phyloP scores from a whole-genome alignment of 2,113 vertebrate genomes.

The Quiscalus mexicanus region DNA sequence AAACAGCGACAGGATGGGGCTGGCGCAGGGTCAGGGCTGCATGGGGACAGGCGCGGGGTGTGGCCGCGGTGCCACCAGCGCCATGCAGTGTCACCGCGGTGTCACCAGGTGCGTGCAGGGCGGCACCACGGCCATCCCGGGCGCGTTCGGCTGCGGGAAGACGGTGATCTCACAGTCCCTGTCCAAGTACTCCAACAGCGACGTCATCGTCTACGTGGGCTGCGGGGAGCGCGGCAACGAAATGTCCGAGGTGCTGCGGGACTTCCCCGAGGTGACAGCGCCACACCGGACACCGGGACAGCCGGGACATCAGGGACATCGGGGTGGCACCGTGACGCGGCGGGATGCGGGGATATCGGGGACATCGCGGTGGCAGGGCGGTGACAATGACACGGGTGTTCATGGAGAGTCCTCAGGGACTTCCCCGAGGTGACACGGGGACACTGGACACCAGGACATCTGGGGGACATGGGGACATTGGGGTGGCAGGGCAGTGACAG shows the following conservation, averaged over 20 bases:
- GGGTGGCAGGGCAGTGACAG: too few species aligned
- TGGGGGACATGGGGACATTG: too few species aligned
- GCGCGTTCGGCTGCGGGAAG: constrained; percentile 68
- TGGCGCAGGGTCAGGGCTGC: too few species aligned
- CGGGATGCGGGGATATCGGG: neutral
- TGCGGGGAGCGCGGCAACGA: constrained; percentile 70
- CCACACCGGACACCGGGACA: neutral
- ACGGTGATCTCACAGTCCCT: constrained; percentile 69
- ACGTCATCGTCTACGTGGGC: constrained; percentile 69
- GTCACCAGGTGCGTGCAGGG: constrained; percentile 59
- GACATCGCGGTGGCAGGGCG: neutral
- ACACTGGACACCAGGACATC: too few species aligned
- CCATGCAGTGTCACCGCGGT: neutral
- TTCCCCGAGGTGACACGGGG: too few species aligned
- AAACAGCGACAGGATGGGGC: neutral
- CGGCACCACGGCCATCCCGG: constrained; percentile 68
- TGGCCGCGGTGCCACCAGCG: rapidly evolving
- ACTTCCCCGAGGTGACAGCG: neutral
- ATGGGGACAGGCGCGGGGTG: neutral
- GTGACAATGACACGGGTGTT: neutral
- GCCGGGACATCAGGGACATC: neutral
- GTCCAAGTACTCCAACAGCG: constrained; percentile 73
- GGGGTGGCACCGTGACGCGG: neutral
- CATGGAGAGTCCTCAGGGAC: too few species aligned
- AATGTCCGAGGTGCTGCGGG: constrained; percentile 67